Conservation (phyloP, 37 sponge, comb jelly and placozoan genomes). For the Spongia lamella region DNA sequence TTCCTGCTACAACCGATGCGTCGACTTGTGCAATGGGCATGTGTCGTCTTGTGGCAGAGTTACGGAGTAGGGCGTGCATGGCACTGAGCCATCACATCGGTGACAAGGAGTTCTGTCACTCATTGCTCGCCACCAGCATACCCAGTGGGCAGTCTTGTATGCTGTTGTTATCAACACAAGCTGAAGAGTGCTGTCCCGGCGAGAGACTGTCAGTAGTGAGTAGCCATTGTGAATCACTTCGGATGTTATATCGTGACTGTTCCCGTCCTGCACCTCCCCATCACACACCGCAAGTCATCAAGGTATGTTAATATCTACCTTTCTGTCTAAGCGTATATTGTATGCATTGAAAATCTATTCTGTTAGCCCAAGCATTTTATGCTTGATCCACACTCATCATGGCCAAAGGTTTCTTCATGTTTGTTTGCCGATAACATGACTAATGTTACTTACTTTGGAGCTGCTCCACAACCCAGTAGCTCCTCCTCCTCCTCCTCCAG, state of each 20-base stretch:
- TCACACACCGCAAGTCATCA: slow-evolving; percentile 25
- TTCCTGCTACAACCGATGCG: slow-evolving; percentile 52
- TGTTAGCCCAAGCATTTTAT: slow-evolving; percentile 53
- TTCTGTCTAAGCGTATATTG: not conserved
- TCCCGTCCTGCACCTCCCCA: slow-evolving; percentile 87
- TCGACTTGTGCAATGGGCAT: slow-evolving; percentile 46
- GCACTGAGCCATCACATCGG: slow-evolving; percentile 47
- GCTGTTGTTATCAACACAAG: slow-evolving; percentile 35
- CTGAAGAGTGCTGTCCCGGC: slow-evolving; percentile 47
- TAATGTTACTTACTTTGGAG: slow-evolving; percentile 63
- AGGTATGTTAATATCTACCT: slow-evolving; percentile 15
- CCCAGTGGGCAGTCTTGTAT: slow-evolving; percentile 13
- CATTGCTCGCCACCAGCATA: slow-evolving; percentile 2
- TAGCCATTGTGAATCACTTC: slow-evolving; percentile 70
- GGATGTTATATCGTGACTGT: slow-evolving; percentile 96
- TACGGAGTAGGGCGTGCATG: slow-evolving; percentile 57
- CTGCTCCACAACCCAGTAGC: not conserved
- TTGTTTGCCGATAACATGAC: slow-evolving; percentile 67
- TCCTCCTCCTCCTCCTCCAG: not conserved
- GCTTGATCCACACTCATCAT: slow-evolving; percentile 47
- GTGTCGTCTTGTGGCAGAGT: slow-evolving; percentile 73
- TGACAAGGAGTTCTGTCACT: slow-evolving; percentile 22
- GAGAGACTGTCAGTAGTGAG: slow-evolving; percentile 75
- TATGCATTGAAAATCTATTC: not conserved
- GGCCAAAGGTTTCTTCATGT: slow-evolving; percentile 69